These are phyloP conservation scores for Eledona agricola DNA, from an alignment of 2,888 invertebrate species.

Conservation along the genomic window DNA sequence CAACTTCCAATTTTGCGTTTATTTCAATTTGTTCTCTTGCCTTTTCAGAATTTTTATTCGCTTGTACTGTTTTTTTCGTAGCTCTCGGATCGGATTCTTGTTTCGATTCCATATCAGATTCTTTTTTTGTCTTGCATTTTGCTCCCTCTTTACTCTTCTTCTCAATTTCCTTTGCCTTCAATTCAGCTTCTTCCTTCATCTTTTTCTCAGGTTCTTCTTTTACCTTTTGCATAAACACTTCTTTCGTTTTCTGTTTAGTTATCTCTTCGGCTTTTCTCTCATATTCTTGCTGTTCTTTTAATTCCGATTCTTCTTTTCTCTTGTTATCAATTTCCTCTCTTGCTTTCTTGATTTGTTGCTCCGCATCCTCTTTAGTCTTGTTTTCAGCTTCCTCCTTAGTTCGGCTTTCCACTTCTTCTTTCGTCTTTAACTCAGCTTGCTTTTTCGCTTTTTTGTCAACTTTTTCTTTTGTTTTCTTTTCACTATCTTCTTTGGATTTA, in stretches of 20 bases:
- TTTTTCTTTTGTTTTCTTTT: conserved; percentile 35
- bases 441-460: conserved; percentile 37
- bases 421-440: conserved; percentile 42
- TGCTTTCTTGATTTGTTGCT: conserved; percentile 59
- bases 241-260: conserved; percentile 54
- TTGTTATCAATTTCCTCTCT: conserved; percentile 58
- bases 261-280: conserved; percentile 35
- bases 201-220: no score
- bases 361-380: conserved; percentile 42
- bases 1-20: conserved; percentile 35
- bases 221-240: conserved; percentile 55
- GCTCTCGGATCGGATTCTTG: conserved; percentile 37
- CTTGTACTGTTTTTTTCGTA: conserved; percentile 35
- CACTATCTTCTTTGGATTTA: conserved; percentile 36
- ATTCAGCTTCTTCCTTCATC: conserved; percentile 41
- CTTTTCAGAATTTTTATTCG: no score
- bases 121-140: conserved; percentile 42
- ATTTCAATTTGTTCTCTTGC: conserved; percentile 36
- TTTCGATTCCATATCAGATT: conserved; percentile 38
- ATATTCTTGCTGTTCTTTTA: conserved; percentile 40
- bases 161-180: conserved; percentile 35
- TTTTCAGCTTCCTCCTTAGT: conserved; percentile 46
- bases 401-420: conserved; percentile 48
- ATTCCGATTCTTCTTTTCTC: conserved; percentile 39
- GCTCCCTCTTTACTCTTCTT: conserved; percentile 33